Base-by-base conservation (phyloP, 2,797 vertebrate species). In the Galagoides demidoff region DNA sequence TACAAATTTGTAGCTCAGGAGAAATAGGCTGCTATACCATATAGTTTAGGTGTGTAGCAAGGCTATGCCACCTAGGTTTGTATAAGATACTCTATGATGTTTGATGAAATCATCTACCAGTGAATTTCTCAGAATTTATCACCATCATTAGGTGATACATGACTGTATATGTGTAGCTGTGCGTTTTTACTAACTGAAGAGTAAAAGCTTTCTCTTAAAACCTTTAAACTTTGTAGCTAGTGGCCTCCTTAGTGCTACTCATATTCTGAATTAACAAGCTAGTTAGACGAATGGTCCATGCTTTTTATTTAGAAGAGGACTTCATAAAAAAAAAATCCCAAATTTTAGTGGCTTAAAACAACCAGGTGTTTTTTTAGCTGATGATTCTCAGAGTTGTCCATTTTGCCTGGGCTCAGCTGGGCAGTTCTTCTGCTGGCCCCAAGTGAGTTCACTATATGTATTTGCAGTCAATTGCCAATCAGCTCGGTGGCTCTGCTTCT, bases 301-400 rank as follows among this genome's bases (percentile, higher is more conserved):
- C 19, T n/a, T 68, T 95, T 84, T 71, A 90, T 85, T 74, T 88
- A 43, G 52, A 71, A 7, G 39, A 93, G n/a, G n/a, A 20, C 45
- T 55, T 9, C 8, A 52, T 74, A 27, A 78, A 27, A 66, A 45
- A 66, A 45, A 25, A 17, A 86, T 19, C 20, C 5, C 31, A 85
- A 85, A 83, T 3, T n/a, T 55, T 74, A 37, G n/a, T 29, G 27
- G 34, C 61, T 63, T 85, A 63, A 34, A 57, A 55, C 19, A 89
- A 82, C 7, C 22, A 31, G 6, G 6, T 17, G 12, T 79, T 63
- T 55, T n/a, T 77, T 93, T 93, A 86, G 19, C 55, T 81, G 20
- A 79, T 79, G 79, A 52, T 27, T 61, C 57, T 43, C 57, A 84
- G 13, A 5, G 45, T 31, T 23, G 9, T 23, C 71, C 76, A 0